Conservation (phyloP, 2,113 vertebrate genomes). For the Neopipo cinnamomea region DNA sequence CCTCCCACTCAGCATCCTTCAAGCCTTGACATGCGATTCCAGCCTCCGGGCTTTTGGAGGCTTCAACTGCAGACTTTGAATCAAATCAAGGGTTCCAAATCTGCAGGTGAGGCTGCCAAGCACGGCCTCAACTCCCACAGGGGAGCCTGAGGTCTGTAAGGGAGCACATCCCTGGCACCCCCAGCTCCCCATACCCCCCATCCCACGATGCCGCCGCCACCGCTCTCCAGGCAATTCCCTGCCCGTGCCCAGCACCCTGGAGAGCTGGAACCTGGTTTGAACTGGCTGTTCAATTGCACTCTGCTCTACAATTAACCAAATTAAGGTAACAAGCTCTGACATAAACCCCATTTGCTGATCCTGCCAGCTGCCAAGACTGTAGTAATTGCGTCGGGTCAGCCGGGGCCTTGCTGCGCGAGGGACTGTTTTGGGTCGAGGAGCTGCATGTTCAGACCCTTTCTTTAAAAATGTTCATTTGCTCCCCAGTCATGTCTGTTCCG, state of each 20-base stretch:
- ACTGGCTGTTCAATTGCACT: neutral
- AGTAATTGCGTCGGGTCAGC: neutral
- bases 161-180: neutral
- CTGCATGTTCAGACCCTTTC: neutral
- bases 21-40: neutral
- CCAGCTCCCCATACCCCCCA: neutral
- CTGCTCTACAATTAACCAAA: constrained; percentile 67
- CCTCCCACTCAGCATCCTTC: neutral
- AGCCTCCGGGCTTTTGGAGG: neutral
- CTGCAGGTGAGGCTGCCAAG: neutral
- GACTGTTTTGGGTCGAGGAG: neutral
- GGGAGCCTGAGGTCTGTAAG: neutral
- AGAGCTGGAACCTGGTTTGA: neutral
- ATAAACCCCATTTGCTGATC: constrained; percentile 27
- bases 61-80: neutral
- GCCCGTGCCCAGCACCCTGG: neutral
- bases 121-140: rapidly evolving
- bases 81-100: neutral
- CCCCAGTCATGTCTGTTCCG: neutral
- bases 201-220: rapidly evolving
- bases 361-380: constrained; percentile 11
- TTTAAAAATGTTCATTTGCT: neutral
- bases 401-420: constrained; percentile 1
- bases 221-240: neutral
- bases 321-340: constrained; percentile 60